A percentile compares a stretch with the other conserved stretches of the same genome.
These are phyloP conservation scores for Agonopterix subpropinquella DNA, from an alignment of 2,888 invertebrate species.

Conservation along the genomic window DNA sequence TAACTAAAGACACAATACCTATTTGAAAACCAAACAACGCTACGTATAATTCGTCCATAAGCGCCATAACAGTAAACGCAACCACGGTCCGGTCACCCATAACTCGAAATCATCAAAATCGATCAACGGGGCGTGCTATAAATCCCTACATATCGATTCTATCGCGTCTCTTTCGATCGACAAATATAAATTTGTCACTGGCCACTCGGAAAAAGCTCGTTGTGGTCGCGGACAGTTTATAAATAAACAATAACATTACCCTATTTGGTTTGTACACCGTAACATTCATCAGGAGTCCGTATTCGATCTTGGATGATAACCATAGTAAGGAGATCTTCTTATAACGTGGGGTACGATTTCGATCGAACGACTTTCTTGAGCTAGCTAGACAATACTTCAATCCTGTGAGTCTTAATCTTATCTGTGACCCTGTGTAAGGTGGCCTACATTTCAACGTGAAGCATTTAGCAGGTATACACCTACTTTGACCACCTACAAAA, in stretches of 20 bases:
- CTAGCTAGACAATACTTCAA: too few species aligned
- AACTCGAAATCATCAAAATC: slow-evolving; percentile 63
- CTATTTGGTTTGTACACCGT: slow-evolving; percentile 53
- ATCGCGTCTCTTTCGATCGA: slow-evolving; percentile 63
- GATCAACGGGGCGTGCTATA: slow-evolving; percentile 63
- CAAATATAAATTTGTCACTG: slow-evolving; percentile 74
- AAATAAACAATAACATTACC: slow-evolving; percentile 70
- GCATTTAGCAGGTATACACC: too few species aligned
- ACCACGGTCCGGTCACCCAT: slow-evolving; percentile 37
- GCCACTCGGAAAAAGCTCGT: slow-evolving; percentile 54
- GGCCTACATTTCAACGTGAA: too few species aligned
- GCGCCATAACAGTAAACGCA: slow-evolving; percentile 36
- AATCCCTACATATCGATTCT: slow-evolving; percentile 66
- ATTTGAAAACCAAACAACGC: slow-evolving; percentile 11
- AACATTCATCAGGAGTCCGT: slow-evolving; percentile 54
- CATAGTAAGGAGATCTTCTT: slow-evolving; percentile 32
- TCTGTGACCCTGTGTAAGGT: too few species aligned
- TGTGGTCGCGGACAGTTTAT: slow-evolving; percentile 51
- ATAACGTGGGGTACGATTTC: slow-evolving; percentile 15
- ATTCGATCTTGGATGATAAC: slow-evolving; percentile 50
- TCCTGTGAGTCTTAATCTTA: too few species aligned
- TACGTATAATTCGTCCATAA: slow-evolving; percentile 39
- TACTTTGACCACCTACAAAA: too few species aligned
- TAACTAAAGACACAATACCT: background rate
- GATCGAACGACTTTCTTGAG: background rate